A percentile compares a stretch with the other conserved stretches of the same genome.
Evolutionary conservation across 2,113 vertebrate species (phyloP).

Genomic region (Myotis lucifugus): DNA sequence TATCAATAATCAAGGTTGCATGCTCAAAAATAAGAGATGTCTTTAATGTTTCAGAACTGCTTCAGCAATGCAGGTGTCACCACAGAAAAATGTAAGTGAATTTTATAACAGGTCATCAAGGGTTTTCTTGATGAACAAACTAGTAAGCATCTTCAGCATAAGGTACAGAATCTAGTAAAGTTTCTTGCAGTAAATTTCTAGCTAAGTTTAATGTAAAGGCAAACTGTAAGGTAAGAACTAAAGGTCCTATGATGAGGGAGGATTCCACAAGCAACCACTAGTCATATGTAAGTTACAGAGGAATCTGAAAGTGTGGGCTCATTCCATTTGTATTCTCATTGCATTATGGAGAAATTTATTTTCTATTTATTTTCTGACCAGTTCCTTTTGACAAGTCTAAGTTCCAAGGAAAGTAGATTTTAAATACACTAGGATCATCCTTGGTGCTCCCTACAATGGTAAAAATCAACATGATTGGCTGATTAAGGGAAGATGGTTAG

Average conservation of each 20-base stretch:
- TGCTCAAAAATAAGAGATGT: neutral
- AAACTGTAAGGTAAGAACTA: neutral
- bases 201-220: neutral
- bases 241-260: neutral
- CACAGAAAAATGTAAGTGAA: neutral
- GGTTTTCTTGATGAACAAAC: neutral
- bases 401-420: neutral
- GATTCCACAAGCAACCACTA: neutral
- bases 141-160: neutral
- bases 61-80: neutral
- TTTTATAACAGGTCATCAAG: neutral
- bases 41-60: neutral
- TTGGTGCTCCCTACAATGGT: neutral
- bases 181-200: neutral
- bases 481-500: neutral
- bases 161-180: neutral
- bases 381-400: slow-evolving; percentile 13
- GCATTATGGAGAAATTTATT: neutral
- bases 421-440: neutral
- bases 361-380: neutral
- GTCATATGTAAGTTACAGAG: neutral
- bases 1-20: neutral
- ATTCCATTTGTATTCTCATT: slow-evolving; percentile 31
- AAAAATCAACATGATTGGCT: neutral
- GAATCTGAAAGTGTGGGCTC: neutral